phyloP scores from a whole-genome alignment of 2,888 invertebrate genomes.

The Iselma pallidipennis region DNA sequence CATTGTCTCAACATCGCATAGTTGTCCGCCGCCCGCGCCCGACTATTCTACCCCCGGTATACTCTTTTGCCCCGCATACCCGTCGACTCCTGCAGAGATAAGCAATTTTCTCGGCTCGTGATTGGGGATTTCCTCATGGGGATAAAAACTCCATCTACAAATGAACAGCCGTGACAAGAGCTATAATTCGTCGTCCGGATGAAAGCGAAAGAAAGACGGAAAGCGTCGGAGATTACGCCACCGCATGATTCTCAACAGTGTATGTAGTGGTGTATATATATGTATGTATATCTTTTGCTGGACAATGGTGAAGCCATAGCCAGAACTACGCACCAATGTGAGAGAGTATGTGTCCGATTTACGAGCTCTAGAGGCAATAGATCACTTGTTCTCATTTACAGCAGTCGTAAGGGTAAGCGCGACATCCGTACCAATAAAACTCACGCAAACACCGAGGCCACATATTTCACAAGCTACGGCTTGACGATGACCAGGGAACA shows the following conservation, averaged over 20 bases:
- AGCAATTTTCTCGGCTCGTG: slow-evolving; percentile 72
- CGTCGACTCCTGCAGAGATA: slow-evolving; percentile 56
- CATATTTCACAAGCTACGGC: slow-evolving; percentile 6
- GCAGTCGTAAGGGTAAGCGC: slow-evolving; percentile 43
- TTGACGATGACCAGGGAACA: not conserved
- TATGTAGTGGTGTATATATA: slow-evolving; percentile 26
- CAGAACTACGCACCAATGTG: slow-evolving; percentile 10
- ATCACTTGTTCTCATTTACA: slow-evolving; percentile 48
- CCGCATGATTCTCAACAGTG: slow-evolving; percentile 18
- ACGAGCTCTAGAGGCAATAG: slow-evolving; percentile 41
- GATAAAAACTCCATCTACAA: slow-evolving; percentile 72
- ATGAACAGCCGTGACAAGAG: slow-evolving; percentile 73
- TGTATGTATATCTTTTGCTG: slow-evolving; percentile 37
- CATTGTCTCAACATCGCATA: slow-evolving; percentile 38
- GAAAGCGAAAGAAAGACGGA: slow-evolving; percentile 53
- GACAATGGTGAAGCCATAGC: slow-evolving; percentile 23
- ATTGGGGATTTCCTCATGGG: slow-evolving; percentile 68
- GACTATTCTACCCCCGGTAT: not conserved
- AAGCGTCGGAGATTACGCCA: slow-evolving; percentile 44
- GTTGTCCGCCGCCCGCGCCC: slow-evolving; percentile 31
- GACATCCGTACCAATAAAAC: slow-evolving; percentile 48
- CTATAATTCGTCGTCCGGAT: slow-evolving; percentile 65
- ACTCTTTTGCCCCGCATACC: slow-evolving; percentile 18
- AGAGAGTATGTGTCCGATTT: slow-evolving; percentile 39
- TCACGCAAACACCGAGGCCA: slow-evolving; percentile 26